These are phyloP conservation scores for Germaria angustata DNA, from an alignment of 2,888 invertebrate genomes.

Conservation along the genomic window DNA sequence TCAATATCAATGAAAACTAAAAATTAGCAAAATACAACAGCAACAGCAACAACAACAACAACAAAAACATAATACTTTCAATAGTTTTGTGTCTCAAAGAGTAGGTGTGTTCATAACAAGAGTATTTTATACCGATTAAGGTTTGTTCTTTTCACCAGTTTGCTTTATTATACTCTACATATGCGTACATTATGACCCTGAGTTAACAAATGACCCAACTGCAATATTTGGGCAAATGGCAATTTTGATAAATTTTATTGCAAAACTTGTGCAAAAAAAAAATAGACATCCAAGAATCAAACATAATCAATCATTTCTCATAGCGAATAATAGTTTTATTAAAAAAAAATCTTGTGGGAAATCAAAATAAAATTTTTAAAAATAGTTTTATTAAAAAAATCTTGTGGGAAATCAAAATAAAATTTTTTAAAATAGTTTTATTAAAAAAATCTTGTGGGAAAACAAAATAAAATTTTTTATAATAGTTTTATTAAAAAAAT, in stretches of 20 bases:
- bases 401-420: too few species aligned
- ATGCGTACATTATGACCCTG: conserved; percentile 17
- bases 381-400: too few species aligned
- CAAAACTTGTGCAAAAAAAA: not conserved
- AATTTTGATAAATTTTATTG: not conserved
- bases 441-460: too few species aligned
- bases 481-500: too few species aligned
- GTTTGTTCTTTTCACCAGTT: conserved; percentile 60
- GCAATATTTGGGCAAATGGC: conserved; percentile 10
- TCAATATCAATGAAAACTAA: conserved; percentile 51
- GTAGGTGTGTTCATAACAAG: conserved; percentile 59
- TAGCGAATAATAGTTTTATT: too few species aligned
- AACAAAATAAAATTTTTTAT: too few species aligned
- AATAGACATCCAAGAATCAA: too few species aligned
- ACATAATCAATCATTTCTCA: too few species aligned
- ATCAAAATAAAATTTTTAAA: too few species aligned
- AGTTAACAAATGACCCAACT: conserved; percentile 27
- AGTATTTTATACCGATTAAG: conserved; percentile 59
- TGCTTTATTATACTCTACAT: conserved; percentile 25
- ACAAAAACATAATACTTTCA: conserved; percentile 40
- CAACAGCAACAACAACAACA: conserved; percentile 4
- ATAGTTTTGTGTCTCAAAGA: conserved; percentile 50
- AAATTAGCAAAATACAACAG: not conserved
- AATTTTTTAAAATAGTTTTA: too few species aligned
- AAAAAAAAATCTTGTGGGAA: too few species aligned